These are phyloP conservation scores for Tarsius wallacei DNA, from an alignment of 2,797 vertebrate species.

Conservation along the genomic window DNA sequence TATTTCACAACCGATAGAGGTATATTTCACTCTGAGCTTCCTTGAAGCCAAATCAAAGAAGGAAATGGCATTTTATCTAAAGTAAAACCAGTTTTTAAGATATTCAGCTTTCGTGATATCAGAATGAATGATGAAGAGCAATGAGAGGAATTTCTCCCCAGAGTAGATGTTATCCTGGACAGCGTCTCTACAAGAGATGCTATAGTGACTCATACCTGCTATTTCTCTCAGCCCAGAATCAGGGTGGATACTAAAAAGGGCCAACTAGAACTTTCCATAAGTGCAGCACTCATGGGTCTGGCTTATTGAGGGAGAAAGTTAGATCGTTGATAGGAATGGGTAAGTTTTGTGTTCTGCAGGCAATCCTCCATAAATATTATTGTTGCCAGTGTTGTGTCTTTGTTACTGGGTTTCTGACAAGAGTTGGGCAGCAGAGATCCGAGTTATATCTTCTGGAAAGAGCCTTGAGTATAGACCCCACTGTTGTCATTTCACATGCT, in stretches of 20 bases:
- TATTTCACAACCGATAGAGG: not conserved
- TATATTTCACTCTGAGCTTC: not conserved
- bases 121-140: not conserved
- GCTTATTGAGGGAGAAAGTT: not conserved
- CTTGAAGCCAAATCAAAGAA: constrained; percentile 2
- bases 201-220: not conserved
- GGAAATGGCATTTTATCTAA: constrained; percentile 4
- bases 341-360: too few species aligned
- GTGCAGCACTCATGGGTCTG: not conserved
- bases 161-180: too few species aligned
- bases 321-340: not conserved
- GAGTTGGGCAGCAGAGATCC: not conserved
- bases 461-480: not conserved
- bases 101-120: not conserved
- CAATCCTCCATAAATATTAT: not conserved
- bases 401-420: not conserved
- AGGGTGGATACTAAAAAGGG: not conserved
- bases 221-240: not conserved
- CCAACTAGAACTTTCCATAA: not conserved
- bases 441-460: not conserved
- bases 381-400: not conserved
- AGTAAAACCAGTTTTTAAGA: not conserved
- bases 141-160: not conserved
- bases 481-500: not conserved
- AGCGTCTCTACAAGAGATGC: not conserved